Evolutionary conservation across 1,140 invertebrate species (phyloP), one percentile per base, ranked within the genome.

Genomic region (Galendromus occidentalis): DNA sequence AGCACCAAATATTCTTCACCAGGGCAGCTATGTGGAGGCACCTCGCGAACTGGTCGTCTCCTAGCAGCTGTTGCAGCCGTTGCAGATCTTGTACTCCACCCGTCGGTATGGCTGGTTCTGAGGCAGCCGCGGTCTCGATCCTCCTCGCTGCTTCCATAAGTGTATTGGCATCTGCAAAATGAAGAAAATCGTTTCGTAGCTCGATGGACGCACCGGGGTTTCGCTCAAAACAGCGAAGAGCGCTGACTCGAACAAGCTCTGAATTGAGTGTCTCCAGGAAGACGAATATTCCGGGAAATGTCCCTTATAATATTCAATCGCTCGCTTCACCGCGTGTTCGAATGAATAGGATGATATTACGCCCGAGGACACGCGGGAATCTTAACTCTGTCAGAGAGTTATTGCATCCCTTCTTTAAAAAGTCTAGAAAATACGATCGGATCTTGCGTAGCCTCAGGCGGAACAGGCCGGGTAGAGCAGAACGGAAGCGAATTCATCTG

Each of bases 1-100:
- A 59, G 51, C 51, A 59, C 51, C 51, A 59, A 25, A 59, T 59
- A 59, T 59, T 59, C 51, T 33, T 59, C 25, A 59, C 51, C 51
- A 59, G 51, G 22, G 51, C 33, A 59, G 51, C 51, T 25, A 59
- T 59, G 51, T 25, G 51, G 25, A 59, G 33, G 33, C 51, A 59
- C 25, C 33, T 25, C 25, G 51, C 51, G 51, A 59, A 59, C 22
- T 59, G 51, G 25, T 59, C 51, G 33, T 59, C 51, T 59, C 51
- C 25, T 22, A 59, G 25, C 25, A 59, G 22, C 33, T 59, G 51
- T 14, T 25, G 25, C 14, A 59, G 25, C 51, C 51, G 25, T 25
- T 25, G 14, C 51, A 59, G 22, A 14, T 59, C 51, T 14, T 25
- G 51, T 25, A 25, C 33, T 29, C 25, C 51, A 14, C 25, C 51